A percentile compares a stretch with the other conserved stretches of the same genome.
phyloP scores from a whole-genome alignment of 2,888 invertebrate species.

The Tromatobia lineatoria region DNA sequence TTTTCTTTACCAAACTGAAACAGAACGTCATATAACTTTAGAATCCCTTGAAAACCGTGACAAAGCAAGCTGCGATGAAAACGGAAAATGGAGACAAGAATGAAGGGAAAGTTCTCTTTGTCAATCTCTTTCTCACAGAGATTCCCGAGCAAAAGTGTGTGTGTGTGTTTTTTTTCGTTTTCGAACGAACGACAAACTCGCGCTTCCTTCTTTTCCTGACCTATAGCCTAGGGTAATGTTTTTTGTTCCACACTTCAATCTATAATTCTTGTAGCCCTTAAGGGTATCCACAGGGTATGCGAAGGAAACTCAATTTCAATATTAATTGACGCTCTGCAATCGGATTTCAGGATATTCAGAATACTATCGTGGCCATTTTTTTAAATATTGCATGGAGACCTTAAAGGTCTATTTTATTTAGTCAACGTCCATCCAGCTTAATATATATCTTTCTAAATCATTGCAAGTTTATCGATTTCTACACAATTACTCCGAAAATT shows the following conservation, averaged over 20 bases:
- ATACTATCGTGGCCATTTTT: no score
- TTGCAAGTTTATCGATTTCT: no score
- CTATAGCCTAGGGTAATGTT: slow-evolving; percentile 49
- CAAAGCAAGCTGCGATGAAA: neutral
- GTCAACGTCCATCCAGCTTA: no score
- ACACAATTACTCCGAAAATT: no score
- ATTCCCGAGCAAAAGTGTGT: neutral
- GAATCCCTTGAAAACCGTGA: neutral
- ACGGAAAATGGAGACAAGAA: neutral
- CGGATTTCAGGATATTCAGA: no score
- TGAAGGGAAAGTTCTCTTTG: slow-evolving; percentile 13
- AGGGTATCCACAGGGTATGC: no score
- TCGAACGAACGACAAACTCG: slow-evolving; percentile 17
- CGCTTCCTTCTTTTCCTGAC: slow-evolving; percentile 48
- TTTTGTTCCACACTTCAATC: neutral
- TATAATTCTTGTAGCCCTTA: no score
- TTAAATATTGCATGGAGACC: no score
- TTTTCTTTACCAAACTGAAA: slow-evolving; percentile 15
- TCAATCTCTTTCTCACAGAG: slow-evolving; percentile 1
- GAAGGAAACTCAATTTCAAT: no score
- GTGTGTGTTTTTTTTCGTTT: slow-evolving; percentile 2
- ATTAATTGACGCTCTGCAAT: no score
- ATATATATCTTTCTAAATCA: no score
- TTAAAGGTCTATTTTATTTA: no score
- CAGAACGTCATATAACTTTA: neutral